Conservation (phyloP, 2,888 invertebrate genomes). For the Coelogynopora nodosa region DNA sequence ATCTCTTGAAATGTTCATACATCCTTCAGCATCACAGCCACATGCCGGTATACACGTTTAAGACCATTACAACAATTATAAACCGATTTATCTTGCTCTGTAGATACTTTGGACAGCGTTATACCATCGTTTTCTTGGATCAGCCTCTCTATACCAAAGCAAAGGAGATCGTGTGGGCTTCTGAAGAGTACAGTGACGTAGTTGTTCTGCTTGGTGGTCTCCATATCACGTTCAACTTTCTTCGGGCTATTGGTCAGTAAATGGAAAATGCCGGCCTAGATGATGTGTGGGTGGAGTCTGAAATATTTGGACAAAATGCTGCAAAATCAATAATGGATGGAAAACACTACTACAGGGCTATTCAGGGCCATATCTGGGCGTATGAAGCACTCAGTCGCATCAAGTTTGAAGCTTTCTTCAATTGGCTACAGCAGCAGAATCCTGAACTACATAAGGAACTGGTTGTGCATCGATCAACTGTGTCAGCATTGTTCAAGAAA, state of each 20-base stretch:
- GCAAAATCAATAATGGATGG: not conserved
- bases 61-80: slow-evolving; percentile 6
- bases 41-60: not conserved
- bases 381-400: not conserved
- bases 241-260: not conserved
- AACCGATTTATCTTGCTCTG: not conserved
- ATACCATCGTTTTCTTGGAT: slow-evolving; percentile 16
- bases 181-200: not conserved
- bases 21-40: slow-evolving; percentile 24
- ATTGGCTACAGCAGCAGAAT: not conserved
- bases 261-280: not conserved
- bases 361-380: not conserved
- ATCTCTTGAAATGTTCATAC: too few relatives aligned
- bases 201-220: not conserved
- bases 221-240: not conserved
- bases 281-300: not conserved
- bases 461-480: not conserved
- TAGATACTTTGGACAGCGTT: slow-evolving; percentile 20
- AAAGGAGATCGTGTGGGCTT: not conserved
- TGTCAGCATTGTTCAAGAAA: not conserved
- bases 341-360: not conserved
- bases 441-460: not conserved
- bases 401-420: not conserved
- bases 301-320: not conserved
- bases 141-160: slow-evolving; percentile 24